These are phyloP conservation scores for Ornithorhynchus anatinus DNA, from an alignment of 2,113 vertebrate species.

Conservation along the genomic window DNA sequence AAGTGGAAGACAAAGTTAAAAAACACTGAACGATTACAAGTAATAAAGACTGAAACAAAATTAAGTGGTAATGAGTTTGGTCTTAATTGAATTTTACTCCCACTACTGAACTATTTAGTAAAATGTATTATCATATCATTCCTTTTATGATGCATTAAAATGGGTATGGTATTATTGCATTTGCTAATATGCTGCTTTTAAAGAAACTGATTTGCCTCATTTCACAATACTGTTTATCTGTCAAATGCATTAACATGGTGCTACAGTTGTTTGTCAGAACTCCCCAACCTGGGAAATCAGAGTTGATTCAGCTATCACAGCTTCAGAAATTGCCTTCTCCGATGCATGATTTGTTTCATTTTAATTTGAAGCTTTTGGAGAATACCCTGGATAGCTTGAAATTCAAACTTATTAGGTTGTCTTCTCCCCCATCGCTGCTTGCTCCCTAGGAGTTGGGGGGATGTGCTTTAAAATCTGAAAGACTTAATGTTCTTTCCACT, in stretches of 20 bases:
- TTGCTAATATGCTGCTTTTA: constrained; percentile 39
- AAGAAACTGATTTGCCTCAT: constrained; percentile 41
- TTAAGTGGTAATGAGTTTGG: constrained; percentile 40
- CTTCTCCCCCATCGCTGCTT: not conserved
- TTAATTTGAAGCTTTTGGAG: constrained; percentile 23
- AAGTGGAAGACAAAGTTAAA: constrained; percentile 31
- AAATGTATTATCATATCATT: constrained; percentile 49
- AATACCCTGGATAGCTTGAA: not conserved
- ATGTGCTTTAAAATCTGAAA: too few relatives aligned
- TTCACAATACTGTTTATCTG: constrained; percentile 28
- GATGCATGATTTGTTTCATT: constrained; percentile 33
- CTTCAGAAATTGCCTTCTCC: constrained; percentile 29
- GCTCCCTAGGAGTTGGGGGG: too few relatives aligned
- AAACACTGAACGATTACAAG: constrained; percentile 35
- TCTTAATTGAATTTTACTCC: constrained; percentile 50
- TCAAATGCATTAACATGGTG: constrained; percentile 22
- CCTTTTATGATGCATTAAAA: constrained; percentile 54
- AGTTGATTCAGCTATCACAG: constrained; percentile 15
- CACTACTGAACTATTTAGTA: constrained; percentile 42
- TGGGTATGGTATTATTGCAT: constrained; percentile 42
- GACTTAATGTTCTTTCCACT: too few relatives aligned
- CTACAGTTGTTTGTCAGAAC: constrained; percentile 29
- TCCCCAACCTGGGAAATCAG: constrained; percentile 23
- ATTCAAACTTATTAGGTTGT: not conserved
- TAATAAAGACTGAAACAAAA: constrained; percentile 41